These are phyloP conservation scores for Heliothis peltigera DNA, from an alignment of 2,888 invertebrate genomes.

Conservation along the genomic window DNA sequence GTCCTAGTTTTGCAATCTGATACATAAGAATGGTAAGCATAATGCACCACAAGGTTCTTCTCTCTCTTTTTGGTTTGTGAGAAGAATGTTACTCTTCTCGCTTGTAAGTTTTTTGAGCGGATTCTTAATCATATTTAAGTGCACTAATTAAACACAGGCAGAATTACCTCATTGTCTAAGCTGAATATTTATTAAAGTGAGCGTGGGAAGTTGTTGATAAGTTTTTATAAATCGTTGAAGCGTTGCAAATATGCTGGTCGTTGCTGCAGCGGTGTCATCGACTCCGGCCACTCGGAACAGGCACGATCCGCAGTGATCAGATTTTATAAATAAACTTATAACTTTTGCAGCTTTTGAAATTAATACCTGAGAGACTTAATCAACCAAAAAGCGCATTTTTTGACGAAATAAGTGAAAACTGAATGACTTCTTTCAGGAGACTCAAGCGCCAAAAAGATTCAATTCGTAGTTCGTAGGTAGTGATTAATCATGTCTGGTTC, in stretches of 20 bases:
- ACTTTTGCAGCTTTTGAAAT: conserved; percentile 22
- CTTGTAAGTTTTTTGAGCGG: too few relatives aligned
- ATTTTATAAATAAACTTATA: conserved; percentile 43
- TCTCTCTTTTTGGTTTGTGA: too few relatives aligned
- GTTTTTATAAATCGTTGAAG: conserved; percentile 75
- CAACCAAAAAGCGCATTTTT: conserved; percentile 3
- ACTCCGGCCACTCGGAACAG: conserved; percentile 61
- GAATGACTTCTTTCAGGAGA: neutral
- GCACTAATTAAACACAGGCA: conserved; percentile 41
- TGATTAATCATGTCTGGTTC: conserved; percentile 66
- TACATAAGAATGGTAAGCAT: too few relatives aligned
- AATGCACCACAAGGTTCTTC: conserved; percentile 3
- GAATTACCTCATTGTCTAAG: conserved; percentile 46
- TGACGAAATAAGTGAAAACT: conserved; percentile 21
- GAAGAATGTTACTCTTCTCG: too few relatives aligned
- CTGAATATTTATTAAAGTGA: conserved; percentile 59
- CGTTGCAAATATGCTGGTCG: conserved; percentile 78
- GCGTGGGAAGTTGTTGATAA: conserved; percentile 77
- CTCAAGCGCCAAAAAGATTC: neutral
- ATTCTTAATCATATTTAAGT: conserved; percentile 14
- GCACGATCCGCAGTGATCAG: conserved; percentile 48
- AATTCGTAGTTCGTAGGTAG: conserved; percentile 10
- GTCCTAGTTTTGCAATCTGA: neutral
- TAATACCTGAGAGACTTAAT: conserved; percentile 11
- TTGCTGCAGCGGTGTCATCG: conserved; percentile 75